Percentiles rank a stretch among this genome's conserved stretches.
Conservation (phyloP, 2,113 vertebrate species). For the Chiloscyllium plagiosum region DNA sequence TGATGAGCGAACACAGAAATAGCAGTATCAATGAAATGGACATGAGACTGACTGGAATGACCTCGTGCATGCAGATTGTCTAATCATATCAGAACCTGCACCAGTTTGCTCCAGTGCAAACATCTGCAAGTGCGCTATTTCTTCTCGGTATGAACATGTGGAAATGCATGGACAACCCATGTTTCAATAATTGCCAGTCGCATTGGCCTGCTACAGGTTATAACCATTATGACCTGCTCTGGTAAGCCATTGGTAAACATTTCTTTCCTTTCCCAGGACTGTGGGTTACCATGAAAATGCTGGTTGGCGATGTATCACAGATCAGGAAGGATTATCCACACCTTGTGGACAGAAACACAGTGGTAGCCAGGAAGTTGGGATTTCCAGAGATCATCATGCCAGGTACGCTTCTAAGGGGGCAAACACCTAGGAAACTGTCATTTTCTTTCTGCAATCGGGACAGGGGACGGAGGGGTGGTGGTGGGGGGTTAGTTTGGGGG, state of each 20-base stretch:
- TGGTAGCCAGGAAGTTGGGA: constrained; percentile 88
- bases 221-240: neutral
- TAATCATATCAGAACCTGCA: neutral
- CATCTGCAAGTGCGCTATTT: too few relatives aligned
- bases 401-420: constrained; percentile 49
- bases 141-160: neutral
- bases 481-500: too few relatives aligned
- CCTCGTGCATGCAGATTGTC: neutral
- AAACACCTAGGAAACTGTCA: neutral
- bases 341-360: constrained; percentile 89
- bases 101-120: neutral
- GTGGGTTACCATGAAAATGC: constrained; percentile 95
- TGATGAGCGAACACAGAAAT: neutral
- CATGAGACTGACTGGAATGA: neutral
- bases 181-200: neutral
- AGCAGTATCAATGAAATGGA: neutral
- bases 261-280: constrained; percentile 60
- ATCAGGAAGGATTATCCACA: constrained; percentile 93
- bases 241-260: neutral
- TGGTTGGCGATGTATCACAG: constrained; percentile 85
- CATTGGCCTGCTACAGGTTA: too few relatives aligned
- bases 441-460: neutral
- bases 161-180: neutral
- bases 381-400: constrained; percentile 99
- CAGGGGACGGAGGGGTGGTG: neutral